A percentile compares a stretch with the other conserved stretches of the same genome.
Evolutionary conservation across 2,797 vertebrate genomes (phyloP).

Genomic region (Potorous gilbertii): DNA sequence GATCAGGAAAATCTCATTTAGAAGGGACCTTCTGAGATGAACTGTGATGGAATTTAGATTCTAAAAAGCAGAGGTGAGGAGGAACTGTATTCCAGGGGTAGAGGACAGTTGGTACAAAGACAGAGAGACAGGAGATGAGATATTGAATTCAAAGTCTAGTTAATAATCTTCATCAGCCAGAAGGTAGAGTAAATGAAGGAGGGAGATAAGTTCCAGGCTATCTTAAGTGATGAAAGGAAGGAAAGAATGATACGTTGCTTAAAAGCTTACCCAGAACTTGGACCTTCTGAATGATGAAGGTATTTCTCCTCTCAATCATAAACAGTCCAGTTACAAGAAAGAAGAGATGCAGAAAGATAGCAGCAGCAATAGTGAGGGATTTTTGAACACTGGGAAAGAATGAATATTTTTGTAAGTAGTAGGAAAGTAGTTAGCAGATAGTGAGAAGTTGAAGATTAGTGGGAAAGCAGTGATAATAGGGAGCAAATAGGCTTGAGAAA

Average conservation of each 20-base stretch:
- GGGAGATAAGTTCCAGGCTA: not conserved
- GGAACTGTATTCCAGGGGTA: not conserved
- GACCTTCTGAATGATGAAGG: not conserved
- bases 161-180: not conserved
- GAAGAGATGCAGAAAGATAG: not conserved
- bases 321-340: not conserved
- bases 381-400: not conserved
- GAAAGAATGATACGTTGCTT: not conserved
- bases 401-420: not conserved
- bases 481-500: not conserved
- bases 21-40: not conserved
- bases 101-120: not conserved
- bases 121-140: not conserved
- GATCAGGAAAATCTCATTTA: not conserved
- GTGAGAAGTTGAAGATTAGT: not conserved
- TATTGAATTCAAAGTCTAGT: not conserved
- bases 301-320: not conserved
- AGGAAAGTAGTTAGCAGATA: not conserved
- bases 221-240: not conserved
- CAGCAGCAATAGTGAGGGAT: not conserved
- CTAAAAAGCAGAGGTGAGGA: not conserved
- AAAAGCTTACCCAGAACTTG: not conserved
- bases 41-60: not conserved
- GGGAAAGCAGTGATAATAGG: not conserved
- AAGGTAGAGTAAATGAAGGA: not conserved